Evolutionary conservation across 1,140 invertebrate genomes (phyloP).

Genomic region (Frieseomelitta varia): DNA sequence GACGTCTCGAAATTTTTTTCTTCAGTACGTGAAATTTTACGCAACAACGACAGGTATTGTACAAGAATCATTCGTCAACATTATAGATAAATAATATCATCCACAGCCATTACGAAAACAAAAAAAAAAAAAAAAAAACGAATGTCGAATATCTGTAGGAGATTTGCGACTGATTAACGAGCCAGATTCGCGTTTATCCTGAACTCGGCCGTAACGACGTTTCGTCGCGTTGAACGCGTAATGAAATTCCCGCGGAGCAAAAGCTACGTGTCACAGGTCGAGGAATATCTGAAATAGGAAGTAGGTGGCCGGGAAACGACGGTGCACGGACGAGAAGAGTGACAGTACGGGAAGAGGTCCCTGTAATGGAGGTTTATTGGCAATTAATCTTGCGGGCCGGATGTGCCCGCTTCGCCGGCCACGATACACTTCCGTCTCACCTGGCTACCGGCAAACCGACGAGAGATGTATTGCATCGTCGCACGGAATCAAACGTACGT

Average conservation of each 20-base stretch:
- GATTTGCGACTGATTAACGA: background rate
- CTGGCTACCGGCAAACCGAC: constrained; percentile 61
- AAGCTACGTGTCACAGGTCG: constrained; percentile 2
- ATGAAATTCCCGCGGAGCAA: constrained; percentile 20
- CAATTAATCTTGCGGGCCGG: constrained; percentile 70
- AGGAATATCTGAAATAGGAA: constrained; percentile 12
- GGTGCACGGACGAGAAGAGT: constrained; percentile 58
- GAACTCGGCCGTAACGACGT: background rate
- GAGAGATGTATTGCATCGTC: constrained; percentile 66
- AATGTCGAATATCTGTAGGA: background rate
- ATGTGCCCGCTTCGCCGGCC: constrained; percentile 66
- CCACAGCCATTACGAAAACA: too few relatives aligned
- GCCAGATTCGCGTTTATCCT: too few relatives aligned
- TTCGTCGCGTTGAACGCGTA: constrained; percentile 29
- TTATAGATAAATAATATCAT: too few relatives aligned
- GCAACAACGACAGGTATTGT: too few relatives aligned
- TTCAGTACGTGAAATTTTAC: too few relatives aligned
- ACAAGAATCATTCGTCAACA: too few relatives aligned
- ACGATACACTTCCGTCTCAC: constrained; percentile 70
- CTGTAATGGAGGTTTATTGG: constrained; percentile 70
- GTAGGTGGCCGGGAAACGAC: constrained; percentile 42
- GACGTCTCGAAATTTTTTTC: too few relatives aligned
- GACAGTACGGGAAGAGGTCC: constrained; percentile 59
- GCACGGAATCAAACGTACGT: constrained; percentile 64
- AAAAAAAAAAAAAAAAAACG: too few relatives aligned